Evolutionary conservation across 2,888 invertebrate genomes (phyloP).

Genomic region (Idaea dimidiata): DNA sequence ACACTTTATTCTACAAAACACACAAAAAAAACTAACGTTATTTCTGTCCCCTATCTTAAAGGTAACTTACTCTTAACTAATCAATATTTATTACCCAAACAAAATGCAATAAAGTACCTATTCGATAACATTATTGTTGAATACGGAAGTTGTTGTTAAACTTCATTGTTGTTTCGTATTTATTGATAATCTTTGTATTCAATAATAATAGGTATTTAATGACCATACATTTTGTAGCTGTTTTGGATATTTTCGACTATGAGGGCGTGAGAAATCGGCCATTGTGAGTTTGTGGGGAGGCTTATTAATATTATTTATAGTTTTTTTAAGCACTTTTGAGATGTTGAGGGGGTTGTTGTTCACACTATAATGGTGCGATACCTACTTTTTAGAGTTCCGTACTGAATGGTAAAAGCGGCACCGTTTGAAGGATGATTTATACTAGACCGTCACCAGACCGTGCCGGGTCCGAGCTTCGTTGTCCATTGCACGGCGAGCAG

Average conservation of each 20-base stretch:
- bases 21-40: no score
- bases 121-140: constrained; percentile 23
- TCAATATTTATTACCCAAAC: not conserved
- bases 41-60: no score
- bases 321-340: constrained; percentile 2
- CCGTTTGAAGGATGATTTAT: no score
- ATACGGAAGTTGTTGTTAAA: constrained; percentile 23
- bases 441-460: no score
- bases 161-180: not conserved
- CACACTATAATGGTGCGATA: not conserved
- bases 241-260: constrained; percentile 19
- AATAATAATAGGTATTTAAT: constrained; percentile 19
- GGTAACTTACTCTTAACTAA: no score
- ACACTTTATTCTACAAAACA: no score
- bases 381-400: no score
- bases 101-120: constrained; percentile 4
- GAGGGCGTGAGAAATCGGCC: constrained; percentile 21
- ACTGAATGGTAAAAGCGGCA: no score
- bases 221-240: constrained; percentile 19
- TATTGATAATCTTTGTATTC: constrained; percentile 8
- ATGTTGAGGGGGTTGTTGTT: constrained; percentile 4
- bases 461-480: no score
- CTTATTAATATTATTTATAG: not conserved
- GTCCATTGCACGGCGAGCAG: no score
- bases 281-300: not conserved